Evolutionary conservation across 1,140 invertebrate genomes (phyloP), one percentile per base, ranked within the genome.

Genomic region (Diachasma alloeum): DNA sequence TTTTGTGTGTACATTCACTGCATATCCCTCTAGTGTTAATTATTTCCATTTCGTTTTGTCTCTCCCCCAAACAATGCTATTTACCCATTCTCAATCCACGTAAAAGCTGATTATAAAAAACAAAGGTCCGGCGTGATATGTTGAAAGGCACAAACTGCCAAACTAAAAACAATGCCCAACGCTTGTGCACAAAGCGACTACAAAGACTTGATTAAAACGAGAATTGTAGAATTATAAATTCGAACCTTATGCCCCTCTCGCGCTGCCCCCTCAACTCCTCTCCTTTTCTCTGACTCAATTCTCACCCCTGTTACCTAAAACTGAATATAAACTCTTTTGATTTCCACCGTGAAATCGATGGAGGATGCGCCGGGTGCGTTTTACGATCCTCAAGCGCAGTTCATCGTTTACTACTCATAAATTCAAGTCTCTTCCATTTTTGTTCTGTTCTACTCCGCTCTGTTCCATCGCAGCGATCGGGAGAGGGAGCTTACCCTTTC

Each of bases 51-150:
- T 19, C 13, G 59, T 63, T 63, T 15, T 11, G 4, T 63, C 11
- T 63, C 22, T 15, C 59, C 19, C 11, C 10, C 59, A 36, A 63
- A 74, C 72, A 53, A 63, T 81, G 78, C 79, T 82, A 83, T 81
- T 83, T 83, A 80, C 66, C 53, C 19, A 77, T 75, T 79, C 83
- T 80, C 75, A 67, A 72, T 63, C 77, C 73, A 71, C 78, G 81
- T 87, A 87, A 88, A 81, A 80, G 85, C 86, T 87, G 85, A 88
- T 88, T 88, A 88, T 56, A 36, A 77, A 22, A 82, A 63, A 85
- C 80, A 85, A 87, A 83, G 81, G 56, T 79, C 73, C 80, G 75
- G 76, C 79, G 74, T 70, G 48, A 44, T 42, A 69, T 71, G 46
- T 42, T 53, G 48, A 71, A 75, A 75, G 74, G 74, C 22, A 48